Percentiles rank a stretch among this genome's conserved stretches.
Evolutionary conservation across 2,888 invertebrate species (phyloP).

Genomic region (Trichacis sp.): DNA sequence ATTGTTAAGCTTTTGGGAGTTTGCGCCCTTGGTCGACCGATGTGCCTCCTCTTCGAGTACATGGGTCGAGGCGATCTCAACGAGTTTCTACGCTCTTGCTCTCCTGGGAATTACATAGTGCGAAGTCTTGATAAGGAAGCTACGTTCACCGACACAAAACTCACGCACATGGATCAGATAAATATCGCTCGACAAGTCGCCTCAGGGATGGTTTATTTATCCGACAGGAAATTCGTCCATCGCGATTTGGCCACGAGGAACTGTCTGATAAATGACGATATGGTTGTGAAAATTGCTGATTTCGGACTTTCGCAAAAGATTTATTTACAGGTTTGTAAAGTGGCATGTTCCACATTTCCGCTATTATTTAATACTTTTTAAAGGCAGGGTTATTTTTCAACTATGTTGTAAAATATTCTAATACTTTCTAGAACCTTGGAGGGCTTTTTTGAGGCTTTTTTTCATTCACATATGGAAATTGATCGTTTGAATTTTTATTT

Average conservation of each 20-base stretch:
- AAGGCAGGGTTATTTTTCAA: too few relatives aligned
- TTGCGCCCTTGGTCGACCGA: conserved; percentile 94
- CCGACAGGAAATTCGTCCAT: conserved; percentile 95
- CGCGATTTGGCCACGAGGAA: conserved; percentile 95
- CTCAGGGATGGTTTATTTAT: conserved; percentile 94
- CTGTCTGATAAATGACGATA: conserved; percentile 92
- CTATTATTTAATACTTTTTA: too few relatives aligned
- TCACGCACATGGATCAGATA: conserved; percentile 85
- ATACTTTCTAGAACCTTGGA: too few relatives aligned
- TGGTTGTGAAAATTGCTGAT: conserved; percentile 97
- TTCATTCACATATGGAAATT: too few relatives aligned
- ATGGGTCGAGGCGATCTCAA: conserved; percentile 98
- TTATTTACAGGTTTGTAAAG: conserved; percentile 72
- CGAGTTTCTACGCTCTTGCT: conserved; percentile 91
- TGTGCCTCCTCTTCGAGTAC: conserved; percentile 97
- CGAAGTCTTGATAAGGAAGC: conserved; percentile 75
- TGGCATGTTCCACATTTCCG: conserved; percentile 65
- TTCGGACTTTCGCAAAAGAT: conserved; percentile 97
- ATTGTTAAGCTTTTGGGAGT: conserved; percentile 95
- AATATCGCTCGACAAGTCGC: conserved; percentile 91
- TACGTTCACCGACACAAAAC: conserved; percentile 76
- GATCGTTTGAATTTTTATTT: too few relatives aligned
- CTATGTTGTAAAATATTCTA: too few relatives aligned
- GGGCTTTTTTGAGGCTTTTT: too few relatives aligned
- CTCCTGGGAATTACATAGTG: conserved; percentile 84